Conservation (phyloP, 1,140 invertebrate genomes). For the Aphaenogaster ashmeadi region DNA sequence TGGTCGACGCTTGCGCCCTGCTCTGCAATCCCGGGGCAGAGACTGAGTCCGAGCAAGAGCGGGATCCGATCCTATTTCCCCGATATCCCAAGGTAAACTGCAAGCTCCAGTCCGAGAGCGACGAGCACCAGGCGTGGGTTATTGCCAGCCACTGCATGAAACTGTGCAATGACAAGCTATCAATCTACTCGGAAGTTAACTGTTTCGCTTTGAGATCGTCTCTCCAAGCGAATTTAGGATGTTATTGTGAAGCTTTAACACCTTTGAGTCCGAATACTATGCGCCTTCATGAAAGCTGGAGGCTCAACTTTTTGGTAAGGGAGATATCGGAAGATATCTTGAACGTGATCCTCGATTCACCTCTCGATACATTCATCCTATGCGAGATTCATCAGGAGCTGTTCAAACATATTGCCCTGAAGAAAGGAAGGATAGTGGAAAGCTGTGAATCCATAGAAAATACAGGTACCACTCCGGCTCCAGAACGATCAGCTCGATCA, state of each 20-base stretch:
- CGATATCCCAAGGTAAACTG: slow-evolving; percentile 48
- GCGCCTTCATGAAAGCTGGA: slow-evolving; percentile 17
- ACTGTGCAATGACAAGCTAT: slow-evolving; percentile 24
- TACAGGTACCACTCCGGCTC: too few species aligned
- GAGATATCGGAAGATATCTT: neutral
- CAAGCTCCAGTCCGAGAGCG: slow-evolving; percentile 57
- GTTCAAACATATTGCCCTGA: neutral
- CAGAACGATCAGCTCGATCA: too few species aligned
- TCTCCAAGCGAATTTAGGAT: slow-evolving; percentile 1
- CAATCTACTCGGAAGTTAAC: neutral
- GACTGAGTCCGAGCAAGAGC: neutral
- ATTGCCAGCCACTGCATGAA: slow-evolving; percentile 66
- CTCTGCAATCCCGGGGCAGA: slow-evolving; percentile 58
- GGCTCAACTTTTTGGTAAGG: slow-evolving; percentile 7
- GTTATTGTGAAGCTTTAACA: slow-evolving; percentile 25
- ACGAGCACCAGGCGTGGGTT: slow-evolving; percentile 65
- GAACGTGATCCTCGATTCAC: neutral
- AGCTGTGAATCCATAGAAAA: too few species aligned
- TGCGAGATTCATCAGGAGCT: neutral
- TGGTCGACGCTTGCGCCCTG: slow-evolving; percentile 73
- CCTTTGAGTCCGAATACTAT: slow-evolving; percentile 27
- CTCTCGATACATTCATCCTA: slow-evolving; percentile 5
- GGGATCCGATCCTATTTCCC: slow-evolving; percentile 24
- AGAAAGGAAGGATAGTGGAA: neutral
- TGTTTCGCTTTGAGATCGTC: slow-evolving; percentile 51